Base-by-base conservation (phyloP, 2,113 vertebrate species). In the Passer montanus region DNA sequence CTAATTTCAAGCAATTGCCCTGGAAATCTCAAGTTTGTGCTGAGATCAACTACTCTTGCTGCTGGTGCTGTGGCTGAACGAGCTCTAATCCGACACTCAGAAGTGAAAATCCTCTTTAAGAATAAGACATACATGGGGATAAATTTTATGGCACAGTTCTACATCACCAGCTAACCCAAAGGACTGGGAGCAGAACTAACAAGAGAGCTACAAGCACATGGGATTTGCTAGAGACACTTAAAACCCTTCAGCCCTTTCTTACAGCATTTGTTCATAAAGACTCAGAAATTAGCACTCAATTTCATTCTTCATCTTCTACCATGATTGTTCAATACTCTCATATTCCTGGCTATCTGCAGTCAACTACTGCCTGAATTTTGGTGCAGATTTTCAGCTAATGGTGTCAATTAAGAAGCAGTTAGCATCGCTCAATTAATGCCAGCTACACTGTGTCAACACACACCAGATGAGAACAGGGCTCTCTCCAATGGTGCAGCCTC, bases 1-100 rank as follows among this genome's bases (percentile, higher is more conserved):
- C 63, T 75, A 60, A 97, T 95, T 95, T 95, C 60, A 95, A 94
- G 41, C 23, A 81, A 97, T 81, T 94, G 35, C 33, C 74, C 49
- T 24, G 55, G 69, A 97, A 97, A 78, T 92, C 96, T 96, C 60
- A 50, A 81, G 74, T 89, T 84, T 96, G 88, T 97, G 90, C 93
- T 58, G 90, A 92, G 92, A 93, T 92, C 67, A 27, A 68, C 83
- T 89, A 24, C 49, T 58, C 41, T 79, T 64, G 76, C 80, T 69
- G 91, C 87, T 74, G 90, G 59, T 47, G 63, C 75, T 85, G 69
- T 31, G 46, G 89, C 33, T 86, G 78, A 96, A 33, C 43, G 43
- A 94, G 82, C 84, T 95, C 88, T 96, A 94, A 96, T 86, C 47
- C 59, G 87, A 95, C 95, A 89, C 78, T 91, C 76, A 69, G 35